Percentiles rank a stretch among this genome's conserved stretches.
Evolutionary conservation across 2,888 invertebrate genomes (phyloP).

Genomic region (Tenthredo amoena): DNA sequence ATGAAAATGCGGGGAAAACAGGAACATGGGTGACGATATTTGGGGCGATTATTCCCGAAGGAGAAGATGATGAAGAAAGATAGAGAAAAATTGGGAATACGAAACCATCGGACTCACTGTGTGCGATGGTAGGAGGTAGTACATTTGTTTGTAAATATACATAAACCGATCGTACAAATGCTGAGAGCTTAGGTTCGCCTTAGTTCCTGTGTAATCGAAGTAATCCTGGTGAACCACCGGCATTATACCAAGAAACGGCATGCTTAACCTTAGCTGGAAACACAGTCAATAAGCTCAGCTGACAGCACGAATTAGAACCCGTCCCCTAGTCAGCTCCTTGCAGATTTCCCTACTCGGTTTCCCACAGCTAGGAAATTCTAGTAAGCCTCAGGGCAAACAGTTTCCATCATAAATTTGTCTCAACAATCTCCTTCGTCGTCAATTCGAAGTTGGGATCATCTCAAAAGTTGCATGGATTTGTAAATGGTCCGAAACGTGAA

Average conservation of each 20-base stretch:
- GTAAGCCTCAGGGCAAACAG: conserved; percentile 21
- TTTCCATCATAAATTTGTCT: background rate
- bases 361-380: conserved; percentile 29
- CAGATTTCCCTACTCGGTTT: conserved; percentile 1
- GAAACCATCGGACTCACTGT: background rate
- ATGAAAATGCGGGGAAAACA: background rate
- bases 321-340: conserved; percentile 36
- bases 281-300: conserved; percentile 51
- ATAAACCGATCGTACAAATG: conserved; percentile 25
- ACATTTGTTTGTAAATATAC: background rate
- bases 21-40: background rate
- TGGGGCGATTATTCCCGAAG: background rate
- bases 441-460: background rate
- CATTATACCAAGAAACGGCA: conserved; percentile 48
- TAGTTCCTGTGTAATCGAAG: conserved; percentile 44
- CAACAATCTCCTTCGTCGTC: background rate
- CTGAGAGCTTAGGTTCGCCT: conserved; percentile 19
- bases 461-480: background rate
- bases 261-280: conserved; percentile 48
- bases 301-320: conserved; percentile 45
- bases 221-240: conserved; percentile 50
- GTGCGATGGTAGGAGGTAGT: too few species aligned
- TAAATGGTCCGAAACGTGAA: too few species aligned
- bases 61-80: background rate
- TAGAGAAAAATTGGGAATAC: background rate